A percentile compares a stretch with the other conserved stretches of the same genome.
These are phyloP conservation scores for Ypsolopha scabrella DNA, from an alignment of 2,888 invertebrate species.

Conservation along the genomic window DNA sequence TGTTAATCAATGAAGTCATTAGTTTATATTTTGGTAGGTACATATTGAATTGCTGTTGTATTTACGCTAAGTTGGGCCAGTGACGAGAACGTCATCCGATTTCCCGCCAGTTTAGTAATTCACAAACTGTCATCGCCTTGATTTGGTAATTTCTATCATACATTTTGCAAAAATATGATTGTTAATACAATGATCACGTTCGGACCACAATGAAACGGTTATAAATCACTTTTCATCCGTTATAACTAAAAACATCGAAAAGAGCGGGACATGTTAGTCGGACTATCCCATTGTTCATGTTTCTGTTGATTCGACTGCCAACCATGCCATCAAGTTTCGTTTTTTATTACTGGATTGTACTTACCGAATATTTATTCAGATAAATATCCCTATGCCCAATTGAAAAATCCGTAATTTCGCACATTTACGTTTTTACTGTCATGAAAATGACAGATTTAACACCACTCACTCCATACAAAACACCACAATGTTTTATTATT, in stretches of 20 bases:
- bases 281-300: constrained; percentile 49
- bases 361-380: constrained; percentile 77
- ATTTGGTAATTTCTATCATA: no score
- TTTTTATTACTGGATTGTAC: constrained; percentile 30
- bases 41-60: no score
- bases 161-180: no score
- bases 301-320: constrained; percentile 31
- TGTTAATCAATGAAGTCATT: no score
- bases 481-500: constrained; percentile 63
- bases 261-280: constrained; percentile 62
- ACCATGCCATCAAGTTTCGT: not conserved
- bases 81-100: not conserved
- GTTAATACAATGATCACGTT: no score
- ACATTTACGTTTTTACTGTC: constrained; percentile 71
- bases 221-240: no score
- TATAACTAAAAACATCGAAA: constrained; percentile 49
- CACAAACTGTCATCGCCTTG: not conserved
- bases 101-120: constrained; percentile 8
- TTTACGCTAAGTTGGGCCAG: no score
- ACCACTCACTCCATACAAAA: constrained; percentile 67
- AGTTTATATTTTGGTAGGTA: no score
- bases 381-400: constrained; percentile 76
- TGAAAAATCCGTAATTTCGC: constrained; percentile 78
- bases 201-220: no score
- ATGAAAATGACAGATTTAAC: constrained; percentile 65